phyloP scores from a whole-genome alignment of 2,113 vertebrate genomes.

The Gallinago jamesoni region DNA sequence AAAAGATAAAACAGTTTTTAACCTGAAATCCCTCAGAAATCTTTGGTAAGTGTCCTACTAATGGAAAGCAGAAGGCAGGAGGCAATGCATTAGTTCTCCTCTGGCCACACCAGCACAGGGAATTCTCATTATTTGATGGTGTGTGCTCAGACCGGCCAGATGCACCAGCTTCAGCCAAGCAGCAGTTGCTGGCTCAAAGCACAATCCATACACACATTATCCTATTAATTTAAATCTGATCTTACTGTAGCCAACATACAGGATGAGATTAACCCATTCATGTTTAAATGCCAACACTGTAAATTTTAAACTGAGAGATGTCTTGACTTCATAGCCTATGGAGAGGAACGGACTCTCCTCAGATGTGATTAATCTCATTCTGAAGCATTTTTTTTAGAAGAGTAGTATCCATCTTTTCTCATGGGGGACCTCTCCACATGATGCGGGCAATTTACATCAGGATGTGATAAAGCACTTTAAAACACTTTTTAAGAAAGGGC shows the following conservation, averaged over 20 bases:
- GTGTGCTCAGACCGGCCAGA: not conserved
- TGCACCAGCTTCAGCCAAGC: not conserved
- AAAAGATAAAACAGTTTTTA: not conserved
- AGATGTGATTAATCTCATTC: not conserved
- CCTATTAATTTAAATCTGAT: not conserved
- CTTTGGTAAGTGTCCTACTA: not conserved
- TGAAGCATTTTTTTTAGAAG: not conserved
- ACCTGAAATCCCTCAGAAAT: not conserved
- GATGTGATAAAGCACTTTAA: not conserved
- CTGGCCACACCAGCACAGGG: not conserved
- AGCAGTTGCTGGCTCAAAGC: not conserved
- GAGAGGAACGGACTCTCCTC: not conserved
- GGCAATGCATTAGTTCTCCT: not conserved
- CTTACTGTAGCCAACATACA: not conserved
- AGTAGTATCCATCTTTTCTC: not conserved
- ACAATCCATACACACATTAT: not conserved
- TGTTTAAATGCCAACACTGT: not conserved
- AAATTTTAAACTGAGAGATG: not conserved
- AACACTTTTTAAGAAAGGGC: not conserved
- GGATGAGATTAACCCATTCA: not conserved
- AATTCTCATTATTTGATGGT: not conserved
- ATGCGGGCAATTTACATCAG: not conserved
- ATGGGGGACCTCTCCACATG: not conserved
- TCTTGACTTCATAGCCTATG: not conserved
- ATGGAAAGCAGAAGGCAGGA: not conserved